Evolutionary conservation across 2,888 invertebrate genomes (phyloP), one percentile per base, ranked within the genome.

Genomic region (Tachystola acroxantha): DNA sequence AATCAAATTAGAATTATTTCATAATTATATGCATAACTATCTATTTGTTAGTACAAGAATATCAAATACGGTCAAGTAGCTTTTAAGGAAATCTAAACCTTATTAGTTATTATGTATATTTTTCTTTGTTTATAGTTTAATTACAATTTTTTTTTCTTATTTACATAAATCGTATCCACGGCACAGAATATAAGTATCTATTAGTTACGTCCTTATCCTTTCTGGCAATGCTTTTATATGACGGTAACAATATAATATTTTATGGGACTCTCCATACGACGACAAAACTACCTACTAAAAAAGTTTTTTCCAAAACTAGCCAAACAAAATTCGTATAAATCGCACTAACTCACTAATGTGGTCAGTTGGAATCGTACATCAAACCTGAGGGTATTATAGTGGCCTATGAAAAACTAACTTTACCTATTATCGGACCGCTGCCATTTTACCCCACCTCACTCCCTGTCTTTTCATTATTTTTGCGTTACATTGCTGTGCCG

Each of bases 331-430:
- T 39, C 47, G 47, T 53, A 61, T 56, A 58, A 51, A 50, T 50
- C 47, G 49, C 40, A 36, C 20, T 41, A 42, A 44, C 46, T 45
- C 48, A 39, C 45, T 53, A 58, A 56, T 52, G 46, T 53, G 64
- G 55, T 55, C 65, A 61, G 49, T 58, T 41, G 30, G 39, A 28
- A 36, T 45, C 58, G 49, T 71, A 61, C 49, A 67, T 69, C 72
- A 68, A 57, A 64, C 50, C 53, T 53, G 50, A 40, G 52, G 50
- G 56, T 64, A 66, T 57, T 63, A 58, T 47, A 47, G 42, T 48
- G 40, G 42, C 40, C 60, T 58, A 71, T 65, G 64, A 69, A 65
- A 64, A 65, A 65, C 59, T 53, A 70, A 71, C 73, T 75, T 74
- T 57, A 40, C 57, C 71, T 64, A 71, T 74, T 67, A 67, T 51